A percentile compares a stretch with the other conserved stretches of the same genome.
Conservation (phyloP, 2,797 vertebrate genomes). For the Betta splendens region DNA sequence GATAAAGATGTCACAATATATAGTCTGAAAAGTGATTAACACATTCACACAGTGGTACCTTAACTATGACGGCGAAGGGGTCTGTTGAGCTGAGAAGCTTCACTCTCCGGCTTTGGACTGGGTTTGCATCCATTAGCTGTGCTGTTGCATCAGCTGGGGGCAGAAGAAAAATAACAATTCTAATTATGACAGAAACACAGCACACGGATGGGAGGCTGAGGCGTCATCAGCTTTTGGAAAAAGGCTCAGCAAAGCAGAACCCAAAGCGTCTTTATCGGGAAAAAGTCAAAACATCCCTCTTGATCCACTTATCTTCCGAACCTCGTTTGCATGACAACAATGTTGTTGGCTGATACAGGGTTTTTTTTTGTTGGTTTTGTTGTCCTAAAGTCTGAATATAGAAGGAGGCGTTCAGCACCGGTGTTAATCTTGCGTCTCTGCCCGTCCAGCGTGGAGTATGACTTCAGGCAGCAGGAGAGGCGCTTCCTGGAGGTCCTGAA, state of each 20-base stretch:
- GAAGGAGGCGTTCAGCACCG: no score
- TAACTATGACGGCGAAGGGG: neutral
- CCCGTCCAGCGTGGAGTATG: slow-evolving; percentile 81
- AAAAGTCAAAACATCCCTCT: slow-evolving; percentile 56
- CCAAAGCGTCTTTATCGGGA: slow-evolving; percentile 49
- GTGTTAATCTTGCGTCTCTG: no score
- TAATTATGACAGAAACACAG: slow-evolving; percentile 39
- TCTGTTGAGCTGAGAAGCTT: slow-evolving; percentile 1
- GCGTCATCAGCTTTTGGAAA: slow-evolving; percentile 39
- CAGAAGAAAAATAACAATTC: slow-evolving; percentile 29
- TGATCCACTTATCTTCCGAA: slow-evolving; percentile 56
- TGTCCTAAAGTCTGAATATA: no score
- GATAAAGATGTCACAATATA: no score
- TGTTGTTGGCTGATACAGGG: slow-evolving; percentile 37
- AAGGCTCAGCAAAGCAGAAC: slow-evolving; percentile 34
- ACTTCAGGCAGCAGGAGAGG: slow-evolving; percentile 83
- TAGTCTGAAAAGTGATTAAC: no score
- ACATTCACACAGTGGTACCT: no score
- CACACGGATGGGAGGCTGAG: slow-evolving; percentile 25
- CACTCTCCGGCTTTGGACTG: slow-evolving; percentile 11
- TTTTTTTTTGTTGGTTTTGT: no score
- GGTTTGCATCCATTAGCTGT: slow-evolving; percentile 54
- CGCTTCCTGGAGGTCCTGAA: slow-evolving; percentile 77
- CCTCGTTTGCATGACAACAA: slow-evolving; percentile 53
- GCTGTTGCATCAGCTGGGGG: slow-evolving; percentile 64